Base-by-base conservation (phyloP, 1,140 invertebrate genomes). In the Zelostemma sp. region DNA sequence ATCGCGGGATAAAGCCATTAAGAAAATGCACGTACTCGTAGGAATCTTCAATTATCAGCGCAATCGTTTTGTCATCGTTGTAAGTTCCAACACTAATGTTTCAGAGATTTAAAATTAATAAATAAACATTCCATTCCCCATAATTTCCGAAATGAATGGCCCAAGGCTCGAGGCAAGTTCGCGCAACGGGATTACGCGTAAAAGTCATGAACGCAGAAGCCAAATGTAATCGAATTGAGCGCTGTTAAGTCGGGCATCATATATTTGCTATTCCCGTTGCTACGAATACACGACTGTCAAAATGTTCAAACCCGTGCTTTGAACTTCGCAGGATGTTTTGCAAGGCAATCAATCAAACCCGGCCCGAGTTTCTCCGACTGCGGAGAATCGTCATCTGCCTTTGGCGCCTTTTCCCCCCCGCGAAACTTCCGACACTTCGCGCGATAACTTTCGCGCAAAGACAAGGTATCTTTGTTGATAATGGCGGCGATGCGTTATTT, bases 401-500 rank as follows among this genome's bases (percentile, higher is more conserved):
- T 72, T 65, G 58, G 57, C 48, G 15, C n/a, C 55, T n/a, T 38
- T 25, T 15, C 43, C 11, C 28, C 28, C 28, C 28, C 28, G 60
- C 64, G 64, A 72, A 35, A 68, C 64, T 72, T 72, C 69, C 69
- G 64, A 72, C 69, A 72, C 69, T 72, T 65, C 50, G 50, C 65
- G 65, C 61, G 65, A 64, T 57, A 73, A 71, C 49, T 75, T 71
- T 51, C 60, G 47, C 63, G 60, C 59, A 65, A 73, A 74, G 73
- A 70, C 72, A 65, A 72, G 50, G 67, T 71, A 73, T 71, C 68
- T 71, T 48, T 58, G 70, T 71, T 74, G 72, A 72, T 77, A 77
- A 75, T 69, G 74, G 73, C 65, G 62, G 62, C 64, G 57, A 76
- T 75, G 75, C 73, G 74, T 79, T 80, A 80, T 80, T 80, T 79